Base-by-base conservation (phyloP, 2,113 vertebrate genomes). In the Pholis gunnellus region DNA sequence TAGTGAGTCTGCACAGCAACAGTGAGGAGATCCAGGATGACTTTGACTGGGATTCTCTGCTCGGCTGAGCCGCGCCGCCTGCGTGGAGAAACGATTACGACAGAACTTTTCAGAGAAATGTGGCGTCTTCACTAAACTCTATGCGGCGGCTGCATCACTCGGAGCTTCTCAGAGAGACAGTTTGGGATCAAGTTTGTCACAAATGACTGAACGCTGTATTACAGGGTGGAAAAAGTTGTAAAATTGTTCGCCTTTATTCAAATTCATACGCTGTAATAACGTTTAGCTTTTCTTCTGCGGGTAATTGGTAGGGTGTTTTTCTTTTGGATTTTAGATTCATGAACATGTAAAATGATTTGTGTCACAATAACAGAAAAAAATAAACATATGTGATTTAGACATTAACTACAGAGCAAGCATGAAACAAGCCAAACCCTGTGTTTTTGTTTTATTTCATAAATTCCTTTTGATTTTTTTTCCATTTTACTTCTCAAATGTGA, bases 1-100 rank as follows among this genome's bases (percentile, higher is more conserved):
- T 95, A 42, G 95, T 94, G 91, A 89, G 86, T 65, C 90, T 94
- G 64, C 95, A 95, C 60, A 95, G 93, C 92, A 95, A 94, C 93
- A 96, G 95, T 2, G 95, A 96, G 82, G 95, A 96, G 91, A 76
- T 96, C 86, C 95, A 94, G 87, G 95, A 96, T 1, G 95, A 96
- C 86, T 96, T 96, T 65, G 95, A 96, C 82, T 96, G 95, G 95
- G 95, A 96, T 69, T 95, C 95, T 46, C 90, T 96, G 44, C 91
- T 96, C 2, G 88, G 64, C 42, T 96, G 82, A 94, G 29, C 27
- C 1, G 46, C 6, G 1, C 1, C 2, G 36, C 1, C 70, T 57
- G 78, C 9, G 22, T 34, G 44, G 20, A 68, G 20, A 46, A 56
- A 29, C 2, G 1, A 20, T 18, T 14, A 11, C 10, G 22, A 71